Conservation (phyloP, 2,888 invertebrate genomes). For the Morpho deidamia region DNA sequence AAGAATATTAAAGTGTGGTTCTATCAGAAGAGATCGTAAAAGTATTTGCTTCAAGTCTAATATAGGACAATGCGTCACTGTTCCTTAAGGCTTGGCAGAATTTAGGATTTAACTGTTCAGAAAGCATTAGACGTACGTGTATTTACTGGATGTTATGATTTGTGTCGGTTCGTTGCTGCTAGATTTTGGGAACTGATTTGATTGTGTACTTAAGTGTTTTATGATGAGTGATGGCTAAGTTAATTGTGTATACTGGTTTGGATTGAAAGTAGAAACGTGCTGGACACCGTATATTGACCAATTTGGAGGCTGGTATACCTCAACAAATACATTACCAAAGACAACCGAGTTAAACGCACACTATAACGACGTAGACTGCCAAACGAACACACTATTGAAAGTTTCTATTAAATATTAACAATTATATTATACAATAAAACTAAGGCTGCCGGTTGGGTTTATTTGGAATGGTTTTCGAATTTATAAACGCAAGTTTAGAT, state of each 20-base stretch:
- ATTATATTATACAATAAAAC: conserved; percentile 29
- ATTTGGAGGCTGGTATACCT: conserved; percentile 22
- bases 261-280: conserved; percentile 16
- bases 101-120: neutral
- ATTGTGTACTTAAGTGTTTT: conserved; percentile 18
- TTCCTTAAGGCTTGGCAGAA: conserved; percentile 17
- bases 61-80: conserved; percentile 12
- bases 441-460: conserved; percentile 62
- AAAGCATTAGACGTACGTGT: neutral
- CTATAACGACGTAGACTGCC: conserved; percentile 46
- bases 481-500: conserved; percentile 35
- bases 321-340: conserved; percentile 49
- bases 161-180: conserved; percentile 2
- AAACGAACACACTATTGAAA: conserved; percentile 39
- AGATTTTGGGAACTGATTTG: conserved; percentile 1
- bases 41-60: neutral
- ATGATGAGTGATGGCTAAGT: conserved; percentile 6
- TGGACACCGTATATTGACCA: conserved; percentile 13
- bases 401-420: conserved; percentile 59
- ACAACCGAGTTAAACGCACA: conserved; percentile 41
- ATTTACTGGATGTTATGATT: conserved; percentile 2
- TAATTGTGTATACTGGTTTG: conserved; percentile 4
- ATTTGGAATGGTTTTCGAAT: conserved; percentile 38
- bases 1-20: neutral
- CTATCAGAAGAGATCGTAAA: neutral